A percentile compares a stretch with the other conserved stretches of the same genome.
Conservation (phyloP, 2,797 vertebrate genomes). For the Falco cherrug region DNA sequence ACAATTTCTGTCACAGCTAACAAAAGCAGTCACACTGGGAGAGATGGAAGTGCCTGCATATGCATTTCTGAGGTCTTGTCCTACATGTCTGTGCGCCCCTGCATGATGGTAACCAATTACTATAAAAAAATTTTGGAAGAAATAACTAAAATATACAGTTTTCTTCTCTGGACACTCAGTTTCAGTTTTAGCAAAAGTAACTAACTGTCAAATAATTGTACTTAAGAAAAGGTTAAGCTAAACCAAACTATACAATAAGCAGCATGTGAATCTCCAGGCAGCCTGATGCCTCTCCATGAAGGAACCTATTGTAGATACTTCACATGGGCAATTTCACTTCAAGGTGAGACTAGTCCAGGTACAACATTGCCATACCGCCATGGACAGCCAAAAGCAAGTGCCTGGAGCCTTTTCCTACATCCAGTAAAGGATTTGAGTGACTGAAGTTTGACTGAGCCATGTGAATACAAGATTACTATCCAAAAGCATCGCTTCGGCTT, state of each 20-base stretch:
- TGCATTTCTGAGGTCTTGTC: neutral
- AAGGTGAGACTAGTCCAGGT: neutral
- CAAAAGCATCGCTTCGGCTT: neutral
- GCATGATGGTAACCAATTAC: neutral
- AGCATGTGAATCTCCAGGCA: neutral
- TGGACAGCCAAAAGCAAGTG: neutral
- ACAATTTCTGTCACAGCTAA: neutral
- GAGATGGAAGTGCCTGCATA: neutral
- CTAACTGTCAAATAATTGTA: neutral
- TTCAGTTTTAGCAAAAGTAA: neutral
- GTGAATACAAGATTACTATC: neutral
- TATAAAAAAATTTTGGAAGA: neutral
- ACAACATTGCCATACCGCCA: too few species aligned
- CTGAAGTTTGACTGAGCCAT: neutral
- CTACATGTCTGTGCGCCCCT: neutral
- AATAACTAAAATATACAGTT: neutral
- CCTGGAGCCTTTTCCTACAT: accelerated
- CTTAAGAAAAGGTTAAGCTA: neutral
- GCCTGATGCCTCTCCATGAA: neutral
- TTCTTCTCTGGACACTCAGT: neutral
- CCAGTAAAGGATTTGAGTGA: neutral
- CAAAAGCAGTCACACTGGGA: neutral
- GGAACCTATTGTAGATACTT: neutral
- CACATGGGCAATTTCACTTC: accelerated
- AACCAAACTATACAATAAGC: neutral